These are phyloP conservation scores for Cryptus armator DNA, from an alignment of 2,888 invertebrate genomes.

Conservation along the genomic window DNA sequence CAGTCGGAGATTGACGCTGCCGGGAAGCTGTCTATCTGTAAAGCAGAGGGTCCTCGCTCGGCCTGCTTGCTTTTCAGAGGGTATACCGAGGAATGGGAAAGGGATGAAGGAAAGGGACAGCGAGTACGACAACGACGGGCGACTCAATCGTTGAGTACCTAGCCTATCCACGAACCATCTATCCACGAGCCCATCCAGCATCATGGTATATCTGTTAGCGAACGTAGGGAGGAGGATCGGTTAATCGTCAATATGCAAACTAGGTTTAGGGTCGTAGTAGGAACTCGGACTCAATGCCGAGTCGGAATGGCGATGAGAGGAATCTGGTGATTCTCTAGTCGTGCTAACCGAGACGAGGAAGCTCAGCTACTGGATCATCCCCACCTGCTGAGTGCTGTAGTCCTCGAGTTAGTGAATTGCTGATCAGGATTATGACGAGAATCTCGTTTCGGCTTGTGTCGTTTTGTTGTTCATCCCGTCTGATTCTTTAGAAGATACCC, in stretches of 20 bases:
- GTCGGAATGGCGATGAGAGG: constrained; percentile 50
- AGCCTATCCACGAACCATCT: neutral
- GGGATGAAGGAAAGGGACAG: constrained; percentile 57
- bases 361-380: constrained; percentile 56
- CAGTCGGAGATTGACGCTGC: constrained; percentile 79
- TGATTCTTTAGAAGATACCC: neutral
- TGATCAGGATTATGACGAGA: constrained; percentile 53
- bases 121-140: constrained; percentile 60
- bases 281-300: constrained; percentile 58
- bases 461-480: constrained; percentile 19
- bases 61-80: constrained; percentile 11
- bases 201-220: constrained; percentile 49
- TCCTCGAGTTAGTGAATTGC: constrained; percentile 55
- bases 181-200: constrained; percentile 44
- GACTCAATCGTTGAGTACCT: constrained; percentile 56
- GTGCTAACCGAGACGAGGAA: constrained; percentile 33
- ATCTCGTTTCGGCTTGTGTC: constrained; percentile 28
- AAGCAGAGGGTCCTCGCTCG: constrained; percentile 48
- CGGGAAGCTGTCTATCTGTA: constrained; percentile 77
- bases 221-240: constrained; percentile 63
- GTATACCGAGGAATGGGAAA: neutral
- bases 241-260: constrained; percentile 74
- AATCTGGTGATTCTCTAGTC: constrained; percentile 49
- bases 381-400: constrained; percentile 59
- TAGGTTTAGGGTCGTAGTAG: constrained; percentile 63